These are phyloP conservation scores for Trachythela sp. DNA, from an alignment of 64 coral and sea anemone species.

Conservation along the genomic window DNA sequence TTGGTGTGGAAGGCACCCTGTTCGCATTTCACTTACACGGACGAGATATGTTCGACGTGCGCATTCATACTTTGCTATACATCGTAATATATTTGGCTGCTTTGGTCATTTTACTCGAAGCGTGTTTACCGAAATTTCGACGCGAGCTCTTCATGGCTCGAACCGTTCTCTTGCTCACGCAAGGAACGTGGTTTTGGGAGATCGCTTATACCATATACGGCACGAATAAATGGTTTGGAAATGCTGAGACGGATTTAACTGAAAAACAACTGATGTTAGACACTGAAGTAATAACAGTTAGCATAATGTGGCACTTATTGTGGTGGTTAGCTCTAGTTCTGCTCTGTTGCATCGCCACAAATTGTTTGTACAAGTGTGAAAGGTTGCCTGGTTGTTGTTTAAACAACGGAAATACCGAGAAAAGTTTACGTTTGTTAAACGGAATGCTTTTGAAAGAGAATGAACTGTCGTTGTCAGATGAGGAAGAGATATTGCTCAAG, in stretches of 20 bases:
- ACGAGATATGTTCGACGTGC: constrained; percentile 63
- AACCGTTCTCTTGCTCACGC: constrained; percentile 38
- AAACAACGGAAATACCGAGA: background rate
- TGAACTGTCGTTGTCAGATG: background rate
- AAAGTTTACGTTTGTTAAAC: background rate
- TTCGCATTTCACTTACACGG: constrained; percentile 75
- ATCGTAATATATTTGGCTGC: constrained; percentile 53
- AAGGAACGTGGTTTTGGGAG: constrained; percentile 68
- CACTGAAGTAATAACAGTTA: constrained; percentile 14
- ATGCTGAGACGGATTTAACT: background rate
- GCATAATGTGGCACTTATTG: constrained; percentile 28
- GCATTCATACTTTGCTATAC: constrained; percentile 67
- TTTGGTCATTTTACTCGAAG: constrained; percentile 45
- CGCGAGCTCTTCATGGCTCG: constrained; percentile 37
- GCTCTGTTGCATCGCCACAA: constrained; percentile 15
- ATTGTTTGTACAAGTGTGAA: background rate
- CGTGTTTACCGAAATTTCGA: background rate
- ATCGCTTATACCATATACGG: constrained; percentile 39
- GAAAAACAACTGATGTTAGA: constrained; percentile 27
- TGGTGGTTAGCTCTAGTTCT: background rate
- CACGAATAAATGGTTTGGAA: background rate
- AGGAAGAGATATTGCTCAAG: background rate
- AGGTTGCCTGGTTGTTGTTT: background rate
- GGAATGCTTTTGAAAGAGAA: background rate
- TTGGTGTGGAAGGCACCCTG: constrained; percentile 62